phyloP scores from a whole-genome alignment of 2,113 vertebrate species.

The Isurus oxyrinchus region DNA sequence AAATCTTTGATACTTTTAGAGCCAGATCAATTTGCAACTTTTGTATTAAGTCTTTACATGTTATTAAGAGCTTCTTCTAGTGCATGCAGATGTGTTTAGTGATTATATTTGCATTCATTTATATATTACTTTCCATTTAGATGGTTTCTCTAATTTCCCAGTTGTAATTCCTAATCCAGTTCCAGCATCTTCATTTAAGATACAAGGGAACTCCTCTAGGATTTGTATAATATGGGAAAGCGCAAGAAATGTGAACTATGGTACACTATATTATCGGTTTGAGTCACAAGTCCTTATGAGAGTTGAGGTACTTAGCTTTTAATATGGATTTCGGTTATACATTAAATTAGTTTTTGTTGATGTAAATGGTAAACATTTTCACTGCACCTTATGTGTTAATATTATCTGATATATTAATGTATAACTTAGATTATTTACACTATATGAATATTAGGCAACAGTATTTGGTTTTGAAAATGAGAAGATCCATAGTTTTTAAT shows the following conservation, averaged over 20 bases:
- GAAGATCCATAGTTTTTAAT: background rate
- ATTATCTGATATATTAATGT: background rate
- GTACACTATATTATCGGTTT: constrained; percentile 39
- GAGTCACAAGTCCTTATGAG: background rate
- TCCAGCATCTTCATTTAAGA: constrained; percentile 44
- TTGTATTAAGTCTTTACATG: constrained; percentile 46
- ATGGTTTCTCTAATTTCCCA: constrained; percentile 43
- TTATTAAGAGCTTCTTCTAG: constrained; percentile 43
- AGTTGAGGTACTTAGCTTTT: background rate
- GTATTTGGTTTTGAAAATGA: background rate
- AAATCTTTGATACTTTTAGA: constrained; percentile 45
- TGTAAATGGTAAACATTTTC: background rate
- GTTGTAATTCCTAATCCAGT: constrained; percentile 40
- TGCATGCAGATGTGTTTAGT: constrained; percentile 39
- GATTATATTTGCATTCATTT: constrained; percentile 39
- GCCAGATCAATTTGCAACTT: constrained; percentile 44
- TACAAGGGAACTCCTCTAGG: constrained; percentile 43
- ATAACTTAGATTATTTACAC: background rate
- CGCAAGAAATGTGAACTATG: constrained; percentile 41
- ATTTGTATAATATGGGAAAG: constrained; percentile 41
- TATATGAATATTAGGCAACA: background rate
- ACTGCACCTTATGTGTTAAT: background rate
- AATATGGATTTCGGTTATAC: background rate
- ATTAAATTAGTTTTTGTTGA: background rate
- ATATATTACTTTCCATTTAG: constrained; percentile 39